Evolutionary conservation across 1,140 invertebrate genomes (phyloP).

Genomic region (Drosophila bocqueti): DNA sequence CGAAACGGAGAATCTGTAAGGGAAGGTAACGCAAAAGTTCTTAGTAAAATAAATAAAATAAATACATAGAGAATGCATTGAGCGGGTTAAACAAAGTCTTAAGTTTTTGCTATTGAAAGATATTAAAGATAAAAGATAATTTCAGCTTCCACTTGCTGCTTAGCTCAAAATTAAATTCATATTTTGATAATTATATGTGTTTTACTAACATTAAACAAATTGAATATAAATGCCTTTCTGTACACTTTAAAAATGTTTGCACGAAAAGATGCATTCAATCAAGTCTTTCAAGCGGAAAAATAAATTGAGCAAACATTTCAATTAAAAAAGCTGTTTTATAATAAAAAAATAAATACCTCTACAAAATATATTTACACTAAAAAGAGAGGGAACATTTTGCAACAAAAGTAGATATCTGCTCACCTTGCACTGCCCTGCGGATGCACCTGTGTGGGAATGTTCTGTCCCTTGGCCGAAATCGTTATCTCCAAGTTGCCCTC

Average conservation of each 20-base stretch:
- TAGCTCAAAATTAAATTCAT: too few species aligned
- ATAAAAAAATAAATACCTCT: background rate
- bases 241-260: conserved; percentile 1
- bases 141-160: background rate
- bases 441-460: conserved; percentile 99
- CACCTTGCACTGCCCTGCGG: conserved; percentile 90
- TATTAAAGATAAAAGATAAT: too few species aligned
- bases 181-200: background rate
- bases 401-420: conserved; percentile 12
- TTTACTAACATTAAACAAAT: background rate
- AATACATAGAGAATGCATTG: background rate
- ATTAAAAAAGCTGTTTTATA: background rate
- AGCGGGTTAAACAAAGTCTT: too few species aligned
- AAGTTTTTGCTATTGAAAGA: background rate
- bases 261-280: conserved; percentile 7
- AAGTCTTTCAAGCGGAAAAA: conserved; percentile 5
- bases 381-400: background rate
- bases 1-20: conserved; percentile 94
- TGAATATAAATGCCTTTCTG: background rate
- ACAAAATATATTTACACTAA: background rate
- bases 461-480: conserved; percentile 96
- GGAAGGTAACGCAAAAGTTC: background rate
- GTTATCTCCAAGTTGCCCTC: conserved; percentile 99
- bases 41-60: background rate
- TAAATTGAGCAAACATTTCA: conserved; percentile 7